Base-by-base conservation (phyloP, 64 coral and sea anemone genomes). In the Trachythela sp. region DNA sequence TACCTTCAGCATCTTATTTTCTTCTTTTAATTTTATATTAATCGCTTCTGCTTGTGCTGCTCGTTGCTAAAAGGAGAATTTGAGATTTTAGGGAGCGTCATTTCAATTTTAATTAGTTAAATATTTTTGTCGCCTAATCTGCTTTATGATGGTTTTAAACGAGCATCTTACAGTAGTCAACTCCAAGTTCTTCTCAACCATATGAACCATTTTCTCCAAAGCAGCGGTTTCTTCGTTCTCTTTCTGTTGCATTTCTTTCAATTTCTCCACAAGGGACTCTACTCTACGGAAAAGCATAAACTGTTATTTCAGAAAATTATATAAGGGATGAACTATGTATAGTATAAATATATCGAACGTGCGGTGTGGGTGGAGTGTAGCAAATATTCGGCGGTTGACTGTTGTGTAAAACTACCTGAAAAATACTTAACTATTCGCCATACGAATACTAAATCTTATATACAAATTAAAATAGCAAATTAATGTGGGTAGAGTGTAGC, bases 141-240 rank as follows among this genome's bases (percentile, higher is more conserved):
- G 9, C 45, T 11, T 8, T 38, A 84, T 43, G 32, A 35, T 45
- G 29, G 26, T 33, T 14, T 2, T 24, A 4, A 7, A 36, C 34
- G 9, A 83, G 24, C 4, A 11, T 24, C 87, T 34, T 87, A 98
- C 95, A 52, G 95, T 98, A 13, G 95, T 98, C 33, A 98, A 60
- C 36, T 98, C 95, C 11, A 98, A 83, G 83, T 95, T 99, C 84
- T 95, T 92, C 84, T 99, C 93, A 49, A 99, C 96, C 96, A 99
- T 93, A 48, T 99, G 95, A 64, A 99, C 89, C 95, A 99, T 99
- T 77, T 99, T 99, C 77, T 99, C 95, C 36, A 99, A 75, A 8
- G 95, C 95, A 43, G 93, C 95, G 18, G 95, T 99, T 93, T 99
- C 95, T 59, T 99, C 95, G 13, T 91, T 88, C 56, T 99, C 95